Evolutionary conservation across 1,140 invertebrate genomes (phyloP), one percentile per base, ranked within the genome.

Genomic region (Drosophila santomea): DNA sequence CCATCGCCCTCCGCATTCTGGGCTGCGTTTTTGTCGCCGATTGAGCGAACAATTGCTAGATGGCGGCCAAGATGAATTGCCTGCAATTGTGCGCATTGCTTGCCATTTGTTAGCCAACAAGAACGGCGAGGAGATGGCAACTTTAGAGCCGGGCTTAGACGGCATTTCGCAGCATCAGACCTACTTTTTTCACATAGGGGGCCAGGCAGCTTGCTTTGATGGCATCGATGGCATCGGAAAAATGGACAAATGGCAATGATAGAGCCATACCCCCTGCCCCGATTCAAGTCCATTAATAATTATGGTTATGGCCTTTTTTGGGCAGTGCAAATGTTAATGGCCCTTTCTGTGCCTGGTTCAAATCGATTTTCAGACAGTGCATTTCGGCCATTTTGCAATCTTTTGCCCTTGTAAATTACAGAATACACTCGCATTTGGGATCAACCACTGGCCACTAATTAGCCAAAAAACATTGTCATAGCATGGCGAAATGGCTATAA

Each of bases 11-110:
- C 38, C 38, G 55, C 47, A 39, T 59, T 54, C 44, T 39, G 45
- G 17, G 71, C 63, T 74, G 63, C 60, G 68, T 81, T 81, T 85
- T 82, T 88, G 79, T 83, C 83, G 71, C 79, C 82, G 71, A 88
- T 86, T 82, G 82, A 73, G 75, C 83, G 75, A 78, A 76, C 82
- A 78, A 85, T 86, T 88, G 83, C 67, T 82, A 75, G 83, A 78
- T 77, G 71, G 44, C 61, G 47, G 43, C 48, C 75, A 77, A 89
- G 83, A 88, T 89, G 84, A 88, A 88, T 88, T 86, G 84, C 80
- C 80, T 88, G 83, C 84, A 88, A 89, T 88, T 88, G 83, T 83
- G 83, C 83, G 59, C 84, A 88, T 76, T 68, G 84, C 63, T 61
- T 59, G 66, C 76, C 84, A 88, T 88, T 88, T 88, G 83, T 88